A percentile compares a stretch with the other conserved stretches of the same genome.
Evolutionary conservation across 2,797 vertebrate genomes (phyloP).

Genomic region (Apogon talboti): DNA sequence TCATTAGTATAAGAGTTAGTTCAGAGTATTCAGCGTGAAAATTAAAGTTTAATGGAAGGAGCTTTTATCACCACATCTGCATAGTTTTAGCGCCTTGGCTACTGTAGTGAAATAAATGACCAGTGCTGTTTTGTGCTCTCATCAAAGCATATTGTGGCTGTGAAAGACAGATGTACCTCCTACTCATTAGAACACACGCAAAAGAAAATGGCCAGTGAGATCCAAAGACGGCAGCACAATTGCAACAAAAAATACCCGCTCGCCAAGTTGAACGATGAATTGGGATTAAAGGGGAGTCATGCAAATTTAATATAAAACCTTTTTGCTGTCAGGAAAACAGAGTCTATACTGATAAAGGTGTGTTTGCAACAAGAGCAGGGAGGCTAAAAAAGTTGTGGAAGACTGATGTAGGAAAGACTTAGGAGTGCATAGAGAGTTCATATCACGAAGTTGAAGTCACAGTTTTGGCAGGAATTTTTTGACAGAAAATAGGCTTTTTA

Average conservation of each 20-base stretch:
- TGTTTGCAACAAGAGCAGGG: constrained; percentile 14
- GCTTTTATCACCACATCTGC: background rate
- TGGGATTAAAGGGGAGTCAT: constrained; percentile 29
- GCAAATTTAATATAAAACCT: constrained; percentile 20
- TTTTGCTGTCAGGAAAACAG: constrained; percentile 20
- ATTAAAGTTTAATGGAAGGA: background rate
- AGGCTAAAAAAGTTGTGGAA: constrained; percentile 23
- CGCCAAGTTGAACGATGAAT: constrained; percentile 23
- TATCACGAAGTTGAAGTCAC: too few species aligned
- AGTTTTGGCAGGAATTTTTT: too few species aligned
- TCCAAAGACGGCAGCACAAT: constrained; percentile 1
- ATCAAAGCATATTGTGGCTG: constrained; percentile 23
- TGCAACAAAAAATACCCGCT: constrained; percentile 11
- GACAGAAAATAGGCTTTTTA: too few species aligned
- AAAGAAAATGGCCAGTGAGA: constrained; percentile 17
- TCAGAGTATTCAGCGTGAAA: constrained; percentile 11
- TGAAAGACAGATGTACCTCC: constrained; percentile 28
- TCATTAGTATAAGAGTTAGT: constrained; percentile 1
- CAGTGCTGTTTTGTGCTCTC: constrained; percentile 5
- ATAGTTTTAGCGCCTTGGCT: background rate
- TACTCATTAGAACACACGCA: constrained; percentile 32
- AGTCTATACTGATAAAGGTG: constrained; percentile 3
- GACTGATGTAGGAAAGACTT: background rate
- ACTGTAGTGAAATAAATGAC: constrained; percentile 22
- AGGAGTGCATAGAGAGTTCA: background rate